Evolutionary conservation across 2,113 vertebrate genomes (phyloP).

Genomic region (Oncorhynchus nerka): DNA sequence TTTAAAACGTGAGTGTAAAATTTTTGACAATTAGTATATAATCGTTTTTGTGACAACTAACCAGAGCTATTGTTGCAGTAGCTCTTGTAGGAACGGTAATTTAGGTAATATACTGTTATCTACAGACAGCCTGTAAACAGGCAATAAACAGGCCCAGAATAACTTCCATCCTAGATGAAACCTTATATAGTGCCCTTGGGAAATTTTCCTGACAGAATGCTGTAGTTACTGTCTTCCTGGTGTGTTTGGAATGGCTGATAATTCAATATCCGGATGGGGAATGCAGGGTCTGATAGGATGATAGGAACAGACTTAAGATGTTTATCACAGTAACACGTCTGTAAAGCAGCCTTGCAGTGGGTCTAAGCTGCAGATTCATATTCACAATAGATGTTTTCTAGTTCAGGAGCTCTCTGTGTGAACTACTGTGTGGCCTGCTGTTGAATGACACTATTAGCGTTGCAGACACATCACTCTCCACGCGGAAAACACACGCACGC

Average conservation of each 20-base stretch:
- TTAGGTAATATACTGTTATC: background rate
- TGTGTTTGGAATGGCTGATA: slow-evolving; percentile 15
- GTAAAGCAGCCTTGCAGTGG: background rate
- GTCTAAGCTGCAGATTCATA: background rate
- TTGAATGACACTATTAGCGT: background rate
- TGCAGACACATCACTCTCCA: background rate
- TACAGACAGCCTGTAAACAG: background rate
- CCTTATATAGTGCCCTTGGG: slow-evolving; percentile 5
- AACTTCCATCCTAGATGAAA: background rate
- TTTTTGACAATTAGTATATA: no score
- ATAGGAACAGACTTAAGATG: background rate
- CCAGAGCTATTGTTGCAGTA: no score
- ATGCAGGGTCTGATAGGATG: background rate
- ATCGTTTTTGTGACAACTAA: background rate
- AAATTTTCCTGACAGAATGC: slow-evolving; percentile 21
- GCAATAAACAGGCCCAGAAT: background rate
- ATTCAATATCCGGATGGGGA: slow-evolving; percentile 15
- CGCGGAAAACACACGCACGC: background rate
- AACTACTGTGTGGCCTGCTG: background rate
- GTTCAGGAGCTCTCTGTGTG: background rate
- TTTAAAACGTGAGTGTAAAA: no score
- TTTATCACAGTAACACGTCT: slow-evolving; percentile 15
- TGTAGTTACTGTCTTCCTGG: slow-evolving; percentile 3
- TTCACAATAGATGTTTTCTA: background rate
- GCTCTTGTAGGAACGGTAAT: background rate